Conservation (phyloP, 2,888 invertebrate genomes). For the Nephrotoma appendiculata region DNA sequence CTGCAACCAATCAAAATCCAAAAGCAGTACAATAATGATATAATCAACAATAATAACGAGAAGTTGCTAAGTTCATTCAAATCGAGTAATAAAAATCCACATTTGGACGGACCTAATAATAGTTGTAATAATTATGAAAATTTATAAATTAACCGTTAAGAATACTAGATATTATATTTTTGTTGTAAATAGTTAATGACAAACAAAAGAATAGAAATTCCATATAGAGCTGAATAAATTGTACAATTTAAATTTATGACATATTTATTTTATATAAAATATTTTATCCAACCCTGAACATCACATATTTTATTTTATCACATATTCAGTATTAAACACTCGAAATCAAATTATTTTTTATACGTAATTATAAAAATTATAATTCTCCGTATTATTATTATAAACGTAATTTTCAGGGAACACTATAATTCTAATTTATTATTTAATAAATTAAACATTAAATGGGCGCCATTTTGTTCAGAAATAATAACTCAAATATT, state of each 20-base stretch:
- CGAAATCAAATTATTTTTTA: background rate
- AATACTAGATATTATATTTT: background rate
- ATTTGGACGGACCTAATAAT: background rate
- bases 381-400: background rate
- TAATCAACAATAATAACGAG: background rate
- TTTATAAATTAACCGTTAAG: background rate
- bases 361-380: background rate
- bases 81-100: background rate
- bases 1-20: slow-evolving; percentile 29
- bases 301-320: background rate
- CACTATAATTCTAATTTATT: no score
- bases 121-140: background rate
- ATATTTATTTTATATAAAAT: background rate
- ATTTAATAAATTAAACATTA: background rate
- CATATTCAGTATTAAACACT: background rate
- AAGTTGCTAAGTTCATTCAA: background rate
- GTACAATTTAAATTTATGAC: background rate
- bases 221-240: background rate
- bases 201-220: background rate
- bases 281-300: background rate
- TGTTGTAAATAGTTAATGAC: background rate
- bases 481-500: background rate
- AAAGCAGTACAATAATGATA: slow-evolving; percentile 17
- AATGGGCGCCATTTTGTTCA: background rate
- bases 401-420: background rate